These are phyloP conservation scores for Thomomys bottae DNA, from an alignment of 2,113 vertebrate species.

Conservation along the genomic window DNA sequence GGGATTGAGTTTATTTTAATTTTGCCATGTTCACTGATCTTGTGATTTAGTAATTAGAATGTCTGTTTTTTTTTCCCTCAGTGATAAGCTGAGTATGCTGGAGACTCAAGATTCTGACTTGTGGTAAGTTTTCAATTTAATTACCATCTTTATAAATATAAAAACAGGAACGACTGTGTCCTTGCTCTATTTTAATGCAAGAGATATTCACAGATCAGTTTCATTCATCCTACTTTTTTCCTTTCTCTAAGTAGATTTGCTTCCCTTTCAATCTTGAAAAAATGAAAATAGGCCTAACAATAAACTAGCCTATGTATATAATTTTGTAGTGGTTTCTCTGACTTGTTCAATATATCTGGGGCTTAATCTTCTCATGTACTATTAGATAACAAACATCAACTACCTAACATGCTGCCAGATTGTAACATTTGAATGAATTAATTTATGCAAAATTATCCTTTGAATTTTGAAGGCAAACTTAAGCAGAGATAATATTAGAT, in stretches of 20 bases:
- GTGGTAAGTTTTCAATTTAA: background rate
- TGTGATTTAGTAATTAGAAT: background rate
- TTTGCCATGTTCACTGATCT: background rate
- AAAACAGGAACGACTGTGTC: background rate
- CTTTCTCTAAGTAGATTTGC: background rate
- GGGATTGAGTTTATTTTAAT: constrained; percentile 13
- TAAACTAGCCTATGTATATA: background rate
- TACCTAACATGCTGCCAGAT: background rate
- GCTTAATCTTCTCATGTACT: constrained; percentile 16
- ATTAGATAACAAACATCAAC: background rate
- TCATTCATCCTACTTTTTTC: background rate
- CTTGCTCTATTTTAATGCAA: background rate
- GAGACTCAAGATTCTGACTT: background rate
- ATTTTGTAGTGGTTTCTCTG: background rate
- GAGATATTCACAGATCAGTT: background rate
- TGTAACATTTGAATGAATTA: background rate
- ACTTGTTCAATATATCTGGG: background rate
- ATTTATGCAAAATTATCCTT: constrained; percentile 37
- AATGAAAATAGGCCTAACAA: background rate
- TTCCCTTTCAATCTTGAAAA: background rate
- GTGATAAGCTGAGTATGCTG: background rate
- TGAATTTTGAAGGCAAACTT: background rate
- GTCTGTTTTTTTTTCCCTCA: background rate
- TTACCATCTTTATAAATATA: background rate
- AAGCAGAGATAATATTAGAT: constrained; percentile 4